A percentile compares a stretch with the other conserved stretches of the same genome.
Evolutionary conservation across 1,140 invertebrate genomes (phyloP).

Genomic region (Sycobia sp.): DNA sequence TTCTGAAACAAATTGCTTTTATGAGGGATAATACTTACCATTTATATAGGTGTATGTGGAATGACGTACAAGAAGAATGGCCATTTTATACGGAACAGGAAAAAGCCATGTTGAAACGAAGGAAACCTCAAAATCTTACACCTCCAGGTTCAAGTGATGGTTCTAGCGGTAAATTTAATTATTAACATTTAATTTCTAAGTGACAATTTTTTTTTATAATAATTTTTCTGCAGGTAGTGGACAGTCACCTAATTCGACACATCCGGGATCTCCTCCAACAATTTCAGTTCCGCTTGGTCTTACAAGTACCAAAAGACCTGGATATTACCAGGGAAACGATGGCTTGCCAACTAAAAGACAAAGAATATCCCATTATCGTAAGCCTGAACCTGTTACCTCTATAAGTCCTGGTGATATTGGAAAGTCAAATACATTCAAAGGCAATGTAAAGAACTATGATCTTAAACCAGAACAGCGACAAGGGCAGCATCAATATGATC

Average conservation of each 20-base stretch:
- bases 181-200: not conserved
- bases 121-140: constrained; percentile 86
- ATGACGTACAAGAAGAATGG: constrained; percentile 93
- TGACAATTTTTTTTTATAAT: not conserved
- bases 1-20: constrained; percentile 78
- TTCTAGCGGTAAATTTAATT: constrained; percentile 63
- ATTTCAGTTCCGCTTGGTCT: constrained; percentile 50
- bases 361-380: constrained; percentile 80
- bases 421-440: constrained; percentile 40
- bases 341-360: constrained; percentile 76
- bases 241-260: constrained; percentile 73
- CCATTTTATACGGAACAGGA: constrained; percentile 90
- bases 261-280: constrained; percentile 69
- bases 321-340: constrained; percentile 66
- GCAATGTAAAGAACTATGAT: constrained; percentile 36
- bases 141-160: constrained; percentile 84
- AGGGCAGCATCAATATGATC: constrained; percentile 14
- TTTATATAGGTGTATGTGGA: constrained; percentile 83
- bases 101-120: constrained; percentile 81
- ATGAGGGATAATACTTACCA: constrained; percentile 88
- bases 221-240: constrained; percentile 58
- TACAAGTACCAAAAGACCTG: constrained; percentile 60
- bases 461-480: constrained; percentile 38
- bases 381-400: constrained; percentile 51
- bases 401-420: constrained; percentile 41